Evolutionary conservation across 2,113 vertebrate genomes (phyloP).

Genomic region (Trematocara zebra): DNA sequence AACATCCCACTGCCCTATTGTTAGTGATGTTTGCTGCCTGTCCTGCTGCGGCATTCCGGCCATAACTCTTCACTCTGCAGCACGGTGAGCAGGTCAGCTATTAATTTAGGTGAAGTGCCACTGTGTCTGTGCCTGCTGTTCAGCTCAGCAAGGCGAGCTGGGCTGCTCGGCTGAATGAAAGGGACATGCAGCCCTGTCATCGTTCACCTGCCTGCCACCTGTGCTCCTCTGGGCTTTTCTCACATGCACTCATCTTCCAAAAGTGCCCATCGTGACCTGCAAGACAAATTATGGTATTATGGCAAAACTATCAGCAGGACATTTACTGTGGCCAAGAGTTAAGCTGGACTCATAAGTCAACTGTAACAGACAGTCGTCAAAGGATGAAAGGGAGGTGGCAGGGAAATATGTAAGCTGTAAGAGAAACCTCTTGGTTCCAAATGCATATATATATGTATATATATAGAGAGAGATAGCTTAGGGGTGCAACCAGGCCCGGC

Average conservation of each 20-base stretch:
- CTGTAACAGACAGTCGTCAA: neutral
- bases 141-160: conserved; percentile 7
- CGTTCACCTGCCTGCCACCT: conserved; percentile 57
- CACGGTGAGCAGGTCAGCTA: conserved; percentile 44
- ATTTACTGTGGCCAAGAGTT: conserved; percentile 57
- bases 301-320: conserved; percentile 50
- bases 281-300: conserved; percentile 64
- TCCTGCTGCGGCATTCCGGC: conserved; percentile 18
- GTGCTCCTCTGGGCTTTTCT: conserved; percentile 42
- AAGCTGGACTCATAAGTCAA: conserved; percentile 44
- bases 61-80: conserved; percentile 53
- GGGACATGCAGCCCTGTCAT: conserved; percentile 55
- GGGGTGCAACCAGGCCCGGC: too few species aligned
- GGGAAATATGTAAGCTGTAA: neutral
- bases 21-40: conserved; percentile 50
- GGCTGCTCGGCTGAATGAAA: conserved; percentile 15
- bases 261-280: conserved; percentile 47
- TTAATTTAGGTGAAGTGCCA: conserved; percentile 65
- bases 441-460: neutral
- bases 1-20: conserved; percentile 48
- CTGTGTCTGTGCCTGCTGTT: conserved; percentile 48
- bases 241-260: conserved; percentile 57
- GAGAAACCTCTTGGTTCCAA: neutral
- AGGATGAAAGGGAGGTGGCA: neutral
- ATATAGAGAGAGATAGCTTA: too few species aligned